phyloP scores from a whole-genome alignment of 2,113 vertebrate genomes.

The Amblyopsis rosae region DNA sequence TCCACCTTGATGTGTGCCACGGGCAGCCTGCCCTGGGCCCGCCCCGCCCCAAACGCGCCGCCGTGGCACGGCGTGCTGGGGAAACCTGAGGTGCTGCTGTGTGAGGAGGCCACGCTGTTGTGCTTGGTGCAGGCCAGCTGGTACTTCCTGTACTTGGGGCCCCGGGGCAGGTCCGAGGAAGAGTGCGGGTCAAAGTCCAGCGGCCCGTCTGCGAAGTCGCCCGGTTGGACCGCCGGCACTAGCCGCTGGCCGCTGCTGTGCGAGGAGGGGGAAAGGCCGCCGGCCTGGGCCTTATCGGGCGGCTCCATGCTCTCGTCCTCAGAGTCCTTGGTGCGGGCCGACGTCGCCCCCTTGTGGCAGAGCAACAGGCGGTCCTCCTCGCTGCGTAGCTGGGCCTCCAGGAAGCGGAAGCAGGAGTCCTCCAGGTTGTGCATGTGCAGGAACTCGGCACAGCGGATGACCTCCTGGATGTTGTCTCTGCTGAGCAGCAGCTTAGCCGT shows the following conservation, averaged over 20 bases:
- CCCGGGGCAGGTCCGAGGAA: slow-evolving; percentile 83
- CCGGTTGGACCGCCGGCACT: slow-evolving; percentile 63
- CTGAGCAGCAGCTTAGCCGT: slow-evolving; percentile 98
- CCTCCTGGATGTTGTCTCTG: slow-evolving; percentile 98
- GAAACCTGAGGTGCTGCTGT: slow-evolving; percentile 99
- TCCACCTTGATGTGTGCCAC: slow-evolving; percentile 91
- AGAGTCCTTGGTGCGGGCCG: slow-evolving; percentile 72
- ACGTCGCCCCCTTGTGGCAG: slow-evolving; percentile 83
- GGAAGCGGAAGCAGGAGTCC: slow-evolving; percentile 98
- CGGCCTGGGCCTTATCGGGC: slow-evolving; percentile 78
- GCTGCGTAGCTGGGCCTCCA: slow-evolving; percentile 93
- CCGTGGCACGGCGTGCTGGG: slow-evolving; percentile 92
- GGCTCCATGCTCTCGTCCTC: slow-evolving; percentile 87
- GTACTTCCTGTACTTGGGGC: slow-evolving; percentile 98
- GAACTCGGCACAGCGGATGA: slow-evolving; percentile 97
- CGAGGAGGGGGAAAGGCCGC: slow-evolving; percentile 74
- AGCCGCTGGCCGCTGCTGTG: slow-evolving; percentile 72
- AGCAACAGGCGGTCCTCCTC: slow-evolving; percentile 88
- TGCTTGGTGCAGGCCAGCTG: slow-evolving; percentile 98
- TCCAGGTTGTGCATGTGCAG: slow-evolving; percentile 99
- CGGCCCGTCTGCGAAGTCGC: slow-evolving; percentile 74
- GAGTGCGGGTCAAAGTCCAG: slow-evolving; percentile 85
- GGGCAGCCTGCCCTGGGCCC: slow-evolving; percentile 78
- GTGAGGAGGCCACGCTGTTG: slow-evolving; percentile 92
- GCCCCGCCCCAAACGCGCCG: slow-evolving; percentile 54